Evolutionary conservation across 1,140 invertebrate species (phyloP), one percentile per base, ranked within the genome.

Genomic region (Dinoponera quadriceps): DNA sequence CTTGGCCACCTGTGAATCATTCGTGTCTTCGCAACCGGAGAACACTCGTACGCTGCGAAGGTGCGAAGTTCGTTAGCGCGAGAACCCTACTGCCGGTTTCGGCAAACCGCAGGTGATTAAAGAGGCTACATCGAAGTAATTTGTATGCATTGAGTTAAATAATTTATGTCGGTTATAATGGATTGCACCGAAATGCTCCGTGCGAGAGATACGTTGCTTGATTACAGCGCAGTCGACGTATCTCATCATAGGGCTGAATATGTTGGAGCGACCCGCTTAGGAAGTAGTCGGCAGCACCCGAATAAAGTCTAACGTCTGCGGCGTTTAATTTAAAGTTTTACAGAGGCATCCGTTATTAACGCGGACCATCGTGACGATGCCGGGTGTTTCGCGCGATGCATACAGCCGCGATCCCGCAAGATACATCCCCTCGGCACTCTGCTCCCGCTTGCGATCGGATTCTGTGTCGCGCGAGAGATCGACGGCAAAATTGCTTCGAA

Each of bases 401-500:
- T n/a, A n/a, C n/a, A n/a, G n/a, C n/a, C n/a, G n/a, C n/a, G n/a
- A n/a, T 3, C 25, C 48, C 20, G 57, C 14, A 63, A 63, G 25
- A 62, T 29, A 29, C 49, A 33, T 74, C 3, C 54, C 57, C 16
- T 73, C 38, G 18, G 25, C 25, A 1, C 44, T 33, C 18, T 60
- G 57, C 59, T 33, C 9, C 3, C 3, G 38, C 38, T 4, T 44
- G 38, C 38, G 48, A 63, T 66, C 60, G 74, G 22, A 3, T 44
- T 0, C 16, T 22, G 14, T 69, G 75, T 44, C 29, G 55, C 20
- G 77, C 69, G 63, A 20, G 48, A 60, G n/a, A 44, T 57, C 73
- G 54, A 20, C 55, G 84, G 54, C 57, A 25, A 83, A 74, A 85
- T 85, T 69, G 71, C 69, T 48, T 89, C 75, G 82, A 91, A 91